phyloP scores from a whole-genome alignment of 2,797 vertebrate species.

The Oreochromis mossambicus region DNA sequence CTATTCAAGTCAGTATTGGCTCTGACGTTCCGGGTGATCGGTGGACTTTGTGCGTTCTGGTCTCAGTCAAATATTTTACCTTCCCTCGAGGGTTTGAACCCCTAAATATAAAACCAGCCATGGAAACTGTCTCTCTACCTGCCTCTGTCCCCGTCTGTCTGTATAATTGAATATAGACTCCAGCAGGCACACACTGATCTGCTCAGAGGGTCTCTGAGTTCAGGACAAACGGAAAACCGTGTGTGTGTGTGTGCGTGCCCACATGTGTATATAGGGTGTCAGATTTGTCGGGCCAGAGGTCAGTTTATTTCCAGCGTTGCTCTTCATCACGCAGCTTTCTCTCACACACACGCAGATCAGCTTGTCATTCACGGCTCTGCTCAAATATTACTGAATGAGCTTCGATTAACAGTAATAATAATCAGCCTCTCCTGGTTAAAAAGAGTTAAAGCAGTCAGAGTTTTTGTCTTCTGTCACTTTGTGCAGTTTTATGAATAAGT shows the following conservation, averaged over 20 bases:
- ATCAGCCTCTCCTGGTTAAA: background rate
- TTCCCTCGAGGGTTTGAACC: background rate
- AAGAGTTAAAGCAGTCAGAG: background rate
- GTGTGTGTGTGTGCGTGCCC: background rate
- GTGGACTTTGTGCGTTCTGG: background rate
- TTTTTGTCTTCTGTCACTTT: background rate
- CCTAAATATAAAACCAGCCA: conserved; percentile 45
- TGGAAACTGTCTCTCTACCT: conserved; percentile 44
- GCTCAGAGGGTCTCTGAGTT: conserved; percentile 51
- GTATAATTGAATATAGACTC: conserved; percentile 24
- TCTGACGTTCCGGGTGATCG: background rate
- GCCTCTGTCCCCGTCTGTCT: background rate
- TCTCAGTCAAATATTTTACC: conserved; percentile 1
- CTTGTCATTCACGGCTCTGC: background rate
- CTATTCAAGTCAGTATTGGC: too few species aligned
- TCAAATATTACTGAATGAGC: background rate
- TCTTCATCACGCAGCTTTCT: conserved; percentile 39
- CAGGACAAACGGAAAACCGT: conserved; percentile 51
- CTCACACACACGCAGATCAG: background rate
- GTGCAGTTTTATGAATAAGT: background rate
- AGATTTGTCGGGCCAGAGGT: conserved; percentile 62
- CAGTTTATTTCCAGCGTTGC: conserved; percentile 64
- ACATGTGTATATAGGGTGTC: conserved; percentile 42
- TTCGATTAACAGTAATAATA: background rate
- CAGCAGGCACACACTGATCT: background rate